Conservation (phyloP, 2,888 invertebrate species). For the Trachelus stipa region DNA sequence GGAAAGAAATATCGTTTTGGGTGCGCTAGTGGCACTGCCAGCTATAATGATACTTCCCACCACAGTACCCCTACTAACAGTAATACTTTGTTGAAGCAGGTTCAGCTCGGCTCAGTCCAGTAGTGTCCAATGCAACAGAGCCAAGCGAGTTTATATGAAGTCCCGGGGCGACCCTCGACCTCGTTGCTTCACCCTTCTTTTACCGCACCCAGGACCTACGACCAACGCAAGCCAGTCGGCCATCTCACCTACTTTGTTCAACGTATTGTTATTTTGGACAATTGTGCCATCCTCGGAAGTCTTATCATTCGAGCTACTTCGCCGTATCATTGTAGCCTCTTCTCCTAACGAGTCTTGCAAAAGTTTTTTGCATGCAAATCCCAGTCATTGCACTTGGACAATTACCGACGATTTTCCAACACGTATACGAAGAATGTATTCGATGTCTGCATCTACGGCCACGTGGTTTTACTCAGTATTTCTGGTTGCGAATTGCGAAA, state of each 20-base stretch:
- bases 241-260: conserved; percentile 7
- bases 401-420: neutral
- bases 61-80: neutral
- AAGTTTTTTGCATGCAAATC: neutral
- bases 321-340: conserved; percentile 3
- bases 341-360: neutral
- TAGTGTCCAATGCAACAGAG: conserved; percentile 15
- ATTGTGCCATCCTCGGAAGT: conserved; percentile 7
- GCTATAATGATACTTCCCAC: neutral
- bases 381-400: neutral
- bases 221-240: neutral
- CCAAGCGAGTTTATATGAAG: conserved; percentile 28
- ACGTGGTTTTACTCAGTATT: neutral
- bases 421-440: no score
- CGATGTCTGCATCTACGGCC: neutral
- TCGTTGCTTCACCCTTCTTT: conserved; percentile 29
- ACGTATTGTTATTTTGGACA: conserved; percentile 18
- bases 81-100: conserved; percentile 8
- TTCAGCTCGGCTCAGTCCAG: conserved; percentile 1
- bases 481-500: neutral
- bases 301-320: conserved; percentile 9
- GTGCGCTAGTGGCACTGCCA: neutral
- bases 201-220: conserved; percentile 17
- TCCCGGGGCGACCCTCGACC: conserved; percentile 28
- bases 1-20: neutral